A percentile compares a stretch with the other conserved stretches of the same genome.
These are phyloP conservation scores for Peromyscus nudipes DNA, from an alignment of 2,797 vertebrate genomes.

Conservation along the genomic window DNA sequence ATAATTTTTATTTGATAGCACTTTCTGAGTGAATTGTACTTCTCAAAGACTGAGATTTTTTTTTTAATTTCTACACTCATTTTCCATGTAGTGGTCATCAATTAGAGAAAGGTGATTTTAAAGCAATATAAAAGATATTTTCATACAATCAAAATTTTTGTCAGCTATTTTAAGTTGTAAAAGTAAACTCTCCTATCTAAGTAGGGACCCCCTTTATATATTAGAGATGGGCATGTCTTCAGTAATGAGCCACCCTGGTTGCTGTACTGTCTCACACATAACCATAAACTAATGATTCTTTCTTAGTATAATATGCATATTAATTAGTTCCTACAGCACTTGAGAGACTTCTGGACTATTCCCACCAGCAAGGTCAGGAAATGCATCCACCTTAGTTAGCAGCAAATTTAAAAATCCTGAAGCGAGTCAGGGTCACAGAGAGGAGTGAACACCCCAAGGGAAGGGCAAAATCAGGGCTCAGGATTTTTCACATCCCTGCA, in stretches of 20 bases:
- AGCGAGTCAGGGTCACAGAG: slow-evolving; percentile 87
- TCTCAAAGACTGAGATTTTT: slow-evolving; percentile 20
- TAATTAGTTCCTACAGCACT: slow-evolving; percentile 90
- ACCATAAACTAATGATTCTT: slow-evolving; percentile 89
- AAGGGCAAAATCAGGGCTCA: slow-evolving; percentile 86
- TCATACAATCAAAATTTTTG: neutral
- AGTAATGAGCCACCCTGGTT: slow-evolving; percentile 86
- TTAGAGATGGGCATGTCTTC: slow-evolving; percentile 83
- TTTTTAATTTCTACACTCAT: slow-evolving; percentile 1
- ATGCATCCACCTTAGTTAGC: slow-evolving; percentile 89
- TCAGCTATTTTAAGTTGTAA: slow-evolving; percentile 79
- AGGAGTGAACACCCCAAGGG: slow-evolving; percentile 87
- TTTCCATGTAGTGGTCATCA: neutral
- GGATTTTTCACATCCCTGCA: slow-evolving; percentile 84
- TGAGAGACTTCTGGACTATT: slow-evolving; percentile 90
- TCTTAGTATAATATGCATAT: slow-evolving; percentile 90
- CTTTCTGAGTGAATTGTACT: neutral
- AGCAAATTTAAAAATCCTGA: slow-evolving; percentile 89
- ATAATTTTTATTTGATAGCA: slow-evolving; percentile 19
- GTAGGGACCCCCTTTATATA: slow-evolving; percentile 82
- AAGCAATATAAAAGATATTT: slow-evolving; percentile 14
- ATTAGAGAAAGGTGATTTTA: slow-evolving; percentile 26
- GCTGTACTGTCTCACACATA: slow-evolving; percentile 86
- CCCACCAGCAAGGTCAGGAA: slow-evolving; percentile 90
- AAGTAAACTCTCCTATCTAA: slow-evolving; percentile 85